These are phyloP conservation scores for Rhinella marina DNA, from an alignment of 2,797 vertebrate species.

Conservation along the genomic window DNA sequence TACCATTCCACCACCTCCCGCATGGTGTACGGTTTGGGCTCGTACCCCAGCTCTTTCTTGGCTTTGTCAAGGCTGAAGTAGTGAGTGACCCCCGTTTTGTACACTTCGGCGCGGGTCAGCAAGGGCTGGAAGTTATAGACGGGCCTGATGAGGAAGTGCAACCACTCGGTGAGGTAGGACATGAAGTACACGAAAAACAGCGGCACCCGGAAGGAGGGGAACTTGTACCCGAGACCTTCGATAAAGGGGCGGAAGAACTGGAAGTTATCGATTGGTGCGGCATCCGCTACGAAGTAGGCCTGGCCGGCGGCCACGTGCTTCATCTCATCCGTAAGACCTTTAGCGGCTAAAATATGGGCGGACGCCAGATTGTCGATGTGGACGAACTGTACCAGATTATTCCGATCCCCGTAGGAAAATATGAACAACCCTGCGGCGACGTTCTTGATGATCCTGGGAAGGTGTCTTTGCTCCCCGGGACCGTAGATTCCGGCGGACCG, in stretches of 20 bases:
- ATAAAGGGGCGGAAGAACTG: slow-evolving; percentile 93
- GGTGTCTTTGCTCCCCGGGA: slow-evolving; percentile 90
- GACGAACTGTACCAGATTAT: slow-evolving; percentile 91
- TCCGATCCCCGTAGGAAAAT: slow-evolving; percentile 87
- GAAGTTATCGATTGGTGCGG: slow-evolving; percentile 92
- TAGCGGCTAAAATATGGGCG: slow-evolving; percentile 85
- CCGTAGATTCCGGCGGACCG: slow-evolving; percentile 95
- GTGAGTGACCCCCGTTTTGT: slow-evolving; percentile 93
- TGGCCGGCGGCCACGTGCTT: slow-evolving; percentile 84
- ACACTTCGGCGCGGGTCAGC: slow-evolving; percentile 92
- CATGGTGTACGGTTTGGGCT: slow-evolving; percentile 79
- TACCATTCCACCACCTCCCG: slow-evolving; percentile 91
- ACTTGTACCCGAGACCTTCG: slow-evolving; percentile 89
- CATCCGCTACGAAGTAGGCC: slow-evolving; percentile 94
- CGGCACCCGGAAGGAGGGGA: slow-evolving; percentile 84
- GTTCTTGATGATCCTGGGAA: slow-evolving; percentile 89
- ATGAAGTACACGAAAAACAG: slow-evolving; percentile 84
- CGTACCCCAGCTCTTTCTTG: slow-evolving; percentile 83
- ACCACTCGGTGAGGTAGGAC: slow-evolving; percentile 87
- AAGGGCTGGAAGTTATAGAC: slow-evolving; percentile 94
- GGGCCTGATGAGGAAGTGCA: slow-evolving; percentile 78
- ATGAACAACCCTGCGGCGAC: slow-evolving; percentile 87
- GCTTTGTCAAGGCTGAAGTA: slow-evolving; percentile 93
- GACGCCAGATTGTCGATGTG: slow-evolving; percentile 91
- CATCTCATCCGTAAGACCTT: slow-evolving; percentile 77